phyloP scores from a whole-genome alignment of 2,797 vertebrate genomes.

The Chelon labrosus region DNA sequence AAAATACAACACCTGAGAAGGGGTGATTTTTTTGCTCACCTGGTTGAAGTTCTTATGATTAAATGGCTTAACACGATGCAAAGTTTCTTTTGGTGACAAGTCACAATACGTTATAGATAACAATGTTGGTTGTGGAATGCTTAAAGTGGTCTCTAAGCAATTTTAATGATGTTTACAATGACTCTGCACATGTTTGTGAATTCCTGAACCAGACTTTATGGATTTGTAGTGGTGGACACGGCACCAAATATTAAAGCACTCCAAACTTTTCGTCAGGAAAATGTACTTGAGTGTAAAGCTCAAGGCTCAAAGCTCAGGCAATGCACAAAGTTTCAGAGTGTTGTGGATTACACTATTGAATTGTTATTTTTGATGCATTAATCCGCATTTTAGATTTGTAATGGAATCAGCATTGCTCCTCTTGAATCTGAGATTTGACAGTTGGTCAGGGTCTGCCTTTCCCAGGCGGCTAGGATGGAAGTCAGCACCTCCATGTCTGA shows the following conservation, averaged over 20 bases:
- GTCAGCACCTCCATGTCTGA: no score
- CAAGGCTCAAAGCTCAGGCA: background rate
- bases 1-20: conserved; percentile 20
- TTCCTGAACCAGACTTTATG: no score
- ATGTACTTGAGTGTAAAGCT: background rate
- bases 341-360: background rate
- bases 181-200: background rate
- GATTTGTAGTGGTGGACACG: no score
- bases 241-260: no score
- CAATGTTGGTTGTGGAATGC: background rate
- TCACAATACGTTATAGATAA: background rate
- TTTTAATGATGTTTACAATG: background rate
- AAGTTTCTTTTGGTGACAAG: background rate
- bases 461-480: no score
- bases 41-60: background rate
- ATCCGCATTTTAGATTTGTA: no score
- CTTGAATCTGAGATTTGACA: no score
- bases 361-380: no score
- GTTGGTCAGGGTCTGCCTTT: no score
- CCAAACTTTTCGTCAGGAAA: no score
- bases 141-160: background rate
- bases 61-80: background rate
- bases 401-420: no score
- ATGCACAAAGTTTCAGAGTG: background rate
- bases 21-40: conserved; percentile 3